These are phyloP conservation scores for Bimastos eiseni DNA, from an alignment of 2,888 invertebrate species.

Conservation along the genomic window DNA sequence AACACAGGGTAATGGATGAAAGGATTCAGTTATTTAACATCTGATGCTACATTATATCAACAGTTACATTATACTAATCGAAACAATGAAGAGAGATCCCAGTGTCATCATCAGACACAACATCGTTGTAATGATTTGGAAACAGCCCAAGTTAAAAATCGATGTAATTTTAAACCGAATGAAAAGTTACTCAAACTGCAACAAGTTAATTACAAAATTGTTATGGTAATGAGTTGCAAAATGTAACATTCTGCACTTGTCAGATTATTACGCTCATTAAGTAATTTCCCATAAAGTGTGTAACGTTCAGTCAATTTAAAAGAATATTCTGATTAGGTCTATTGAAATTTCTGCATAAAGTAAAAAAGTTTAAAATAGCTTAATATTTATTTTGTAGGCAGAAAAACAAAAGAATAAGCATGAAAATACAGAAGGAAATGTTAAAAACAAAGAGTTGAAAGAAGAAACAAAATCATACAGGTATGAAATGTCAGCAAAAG, in stretches of 20 bases:
- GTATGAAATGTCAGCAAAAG: not conserved
- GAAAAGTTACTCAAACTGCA: not conserved
- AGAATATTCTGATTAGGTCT: not conserved
- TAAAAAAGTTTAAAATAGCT: not conserved
- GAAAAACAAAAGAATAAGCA: not conserved
- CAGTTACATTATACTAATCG: too few species aligned
- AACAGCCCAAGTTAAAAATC: not conserved
- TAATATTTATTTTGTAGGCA: not conserved
- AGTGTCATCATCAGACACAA: not conserved
- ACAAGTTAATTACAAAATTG: not conserved
- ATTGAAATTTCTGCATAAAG: not conserved
- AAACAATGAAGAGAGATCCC: not conserved
- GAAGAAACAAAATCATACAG: not conserved
- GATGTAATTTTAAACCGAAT: not conserved
- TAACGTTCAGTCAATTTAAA: not conserved
- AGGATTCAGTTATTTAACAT: too few species aligned
- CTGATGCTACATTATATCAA: too few species aligned
- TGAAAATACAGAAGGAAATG: slow-evolving; percentile 23
- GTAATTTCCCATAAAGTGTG: not conserved
- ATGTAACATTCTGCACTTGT: not conserved
- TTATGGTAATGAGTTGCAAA: not conserved
- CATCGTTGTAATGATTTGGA: not conserved
- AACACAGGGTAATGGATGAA: too few species aligned
- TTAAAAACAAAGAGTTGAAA: not conserved
- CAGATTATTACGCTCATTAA: not conserved